phyloP scores from a whole-genome alignment of 2,797 vertebrate species.

The Pangasius mekongensis region DNA sequence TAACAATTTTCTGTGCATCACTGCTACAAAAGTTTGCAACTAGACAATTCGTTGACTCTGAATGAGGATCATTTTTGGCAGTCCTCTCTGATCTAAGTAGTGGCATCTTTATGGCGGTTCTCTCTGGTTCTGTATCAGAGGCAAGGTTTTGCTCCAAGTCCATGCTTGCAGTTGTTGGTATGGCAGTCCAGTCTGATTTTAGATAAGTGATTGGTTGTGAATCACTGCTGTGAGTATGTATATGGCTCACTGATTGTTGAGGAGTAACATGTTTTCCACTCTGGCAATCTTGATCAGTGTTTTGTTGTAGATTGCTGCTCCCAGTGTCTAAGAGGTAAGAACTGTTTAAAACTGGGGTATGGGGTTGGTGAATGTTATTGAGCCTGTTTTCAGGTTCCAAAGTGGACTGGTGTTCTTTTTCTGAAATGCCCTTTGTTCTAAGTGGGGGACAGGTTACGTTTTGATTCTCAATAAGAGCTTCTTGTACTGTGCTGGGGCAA shows the following conservation, averaged over 20 bases:
- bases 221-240: neutral
- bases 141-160: constrained; percentile 14
- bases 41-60: neutral
- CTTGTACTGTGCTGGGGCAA: neutral
- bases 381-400: neutral
- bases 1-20: neutral
- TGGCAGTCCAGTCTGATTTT: neutral
- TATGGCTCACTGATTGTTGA: neutral
- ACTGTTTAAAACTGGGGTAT: neutral
- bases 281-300: neutral
- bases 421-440: neutral
- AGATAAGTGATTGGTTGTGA: neutral
- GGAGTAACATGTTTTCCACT: neutral
- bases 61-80: neutral
- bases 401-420: neutral
- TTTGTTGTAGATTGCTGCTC: neutral
- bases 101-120: neutral
- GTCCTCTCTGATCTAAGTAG: neutral
- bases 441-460: neutral
- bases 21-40: neutral
- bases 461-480: neutral
- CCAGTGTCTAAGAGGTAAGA: neutral
- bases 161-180: neutral
- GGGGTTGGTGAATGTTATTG: neutral
- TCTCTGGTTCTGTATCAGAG: constrained; percentile 5